Conservation (phyloP, 2,113 vertebrate genomes). For the Dasypus novemcinctus region DNA sequence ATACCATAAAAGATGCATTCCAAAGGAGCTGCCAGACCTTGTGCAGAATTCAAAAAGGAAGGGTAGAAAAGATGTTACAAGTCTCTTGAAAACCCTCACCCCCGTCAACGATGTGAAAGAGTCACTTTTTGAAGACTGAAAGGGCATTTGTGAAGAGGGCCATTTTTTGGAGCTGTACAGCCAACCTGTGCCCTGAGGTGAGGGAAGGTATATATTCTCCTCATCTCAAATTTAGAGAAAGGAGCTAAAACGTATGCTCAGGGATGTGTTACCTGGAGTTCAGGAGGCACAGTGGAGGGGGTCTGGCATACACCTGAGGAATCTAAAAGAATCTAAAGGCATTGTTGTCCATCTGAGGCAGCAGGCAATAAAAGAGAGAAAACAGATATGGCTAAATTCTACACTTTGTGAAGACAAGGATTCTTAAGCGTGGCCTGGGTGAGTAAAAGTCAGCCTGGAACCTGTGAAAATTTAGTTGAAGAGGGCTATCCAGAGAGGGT, state of each 20-base stretch:
- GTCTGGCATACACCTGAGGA: background rate
- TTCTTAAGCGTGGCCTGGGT: background rate
- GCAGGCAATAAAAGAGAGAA: background rate
- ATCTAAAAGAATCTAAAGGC: background rate
- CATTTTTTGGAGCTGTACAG: background rate
- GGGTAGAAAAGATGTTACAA: background rate
- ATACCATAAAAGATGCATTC: background rate
- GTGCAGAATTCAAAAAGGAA: background rate
- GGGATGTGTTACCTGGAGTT: background rate
- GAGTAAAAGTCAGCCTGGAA: background rate
- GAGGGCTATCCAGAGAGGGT: background rate
- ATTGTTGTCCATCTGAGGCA: background rate
- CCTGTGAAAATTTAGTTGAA: background rate
- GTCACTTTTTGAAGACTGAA: background rate
- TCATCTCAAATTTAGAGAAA: background rate
- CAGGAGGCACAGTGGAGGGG: background rate
- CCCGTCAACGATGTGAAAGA: background rate
- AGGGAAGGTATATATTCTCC: background rate
- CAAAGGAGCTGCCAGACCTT: background rate
- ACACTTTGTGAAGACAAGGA: no score
- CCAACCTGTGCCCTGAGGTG: background rate
- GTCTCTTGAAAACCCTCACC: background rate
- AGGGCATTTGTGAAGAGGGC: background rate
- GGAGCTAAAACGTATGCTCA: background rate
- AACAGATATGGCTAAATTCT: no score